Evolutionary conservation across 92 coral and sea anemone genomes (phyloP), one percentile per base, ranked within the genome.

Genomic region (Isaurus tuberculatus): DNA sequence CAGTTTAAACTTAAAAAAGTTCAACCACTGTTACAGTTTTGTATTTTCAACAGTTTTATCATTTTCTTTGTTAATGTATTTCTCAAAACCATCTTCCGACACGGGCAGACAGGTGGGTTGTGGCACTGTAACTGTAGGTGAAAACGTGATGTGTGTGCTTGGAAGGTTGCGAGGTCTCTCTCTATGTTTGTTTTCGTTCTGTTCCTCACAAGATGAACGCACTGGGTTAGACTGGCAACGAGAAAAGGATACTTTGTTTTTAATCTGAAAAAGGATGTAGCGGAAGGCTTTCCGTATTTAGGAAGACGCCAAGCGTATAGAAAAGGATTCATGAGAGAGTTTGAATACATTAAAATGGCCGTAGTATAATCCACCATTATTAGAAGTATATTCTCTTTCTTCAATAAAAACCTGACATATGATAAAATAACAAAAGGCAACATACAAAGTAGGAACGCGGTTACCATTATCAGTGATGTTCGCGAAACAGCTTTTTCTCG

Each of bases 141-240:
- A 49, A 49, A n/a, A 49, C 15, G 58, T 10, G 58, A 17, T 49
- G 58, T 11, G 58, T 49, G 68, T 51, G 28, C 70, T 7, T 34
- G 80, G n/a, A 37, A 70, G 33, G 53, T 81, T 23, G 71, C 87
- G 28, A 30, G 11, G 58, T 49, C 20, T 49, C 58, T 4, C 58
- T 15, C 58, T 49, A n/a, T 49, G 58, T 49, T 49, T 2, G 58
- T 15, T 4, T 49, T 49, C 15, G 58, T 49, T 49, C 19, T n/a
- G 58, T n/a, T 49, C 23, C 58, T 49, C 58, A 49, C 23, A n/a
- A 49, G 23, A 49, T 5, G 58, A 49, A 11, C 1, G 58, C 11
- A 49, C 58, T 49, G 58, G 8, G 15, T 66, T 34, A n/a, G n/a
- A n/a, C n/a, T n/a, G n/a, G n/a, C n/a, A n/a, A n/a, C n/a, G n/a